Evolutionary conservation across 92 coral and sea anemone genomes (phyloP).

Genomic region (Metridium senile): DNA sequence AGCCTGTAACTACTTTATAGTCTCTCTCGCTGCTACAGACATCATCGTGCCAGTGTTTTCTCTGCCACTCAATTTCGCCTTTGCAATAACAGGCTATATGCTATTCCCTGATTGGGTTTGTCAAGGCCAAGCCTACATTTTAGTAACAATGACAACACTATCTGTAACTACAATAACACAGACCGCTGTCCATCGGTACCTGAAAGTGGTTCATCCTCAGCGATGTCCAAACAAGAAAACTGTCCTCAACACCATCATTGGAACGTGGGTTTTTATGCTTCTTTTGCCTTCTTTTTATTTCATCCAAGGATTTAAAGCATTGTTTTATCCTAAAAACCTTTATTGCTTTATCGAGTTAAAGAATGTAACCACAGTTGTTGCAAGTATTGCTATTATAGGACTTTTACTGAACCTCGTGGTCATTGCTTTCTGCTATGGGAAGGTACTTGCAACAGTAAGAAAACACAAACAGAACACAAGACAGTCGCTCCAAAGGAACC

Average conservation of each 20-base stretch:
- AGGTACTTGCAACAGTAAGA: conserved; percentile 45
- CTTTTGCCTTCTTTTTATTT: conserved; percentile 36
- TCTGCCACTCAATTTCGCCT: conserved; percentile 39
- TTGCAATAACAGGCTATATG: conserved; percentile 34
- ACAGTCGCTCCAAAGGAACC: background rate
- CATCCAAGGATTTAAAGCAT: conserved; percentile 15
- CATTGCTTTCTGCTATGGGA: conserved; percentile 43
- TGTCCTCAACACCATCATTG: conserved; percentile 21
- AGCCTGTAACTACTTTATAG: conserved; percentile 48
- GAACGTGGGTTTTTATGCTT: conserved; percentile 30
- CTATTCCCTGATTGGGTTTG: conserved; percentile 48
- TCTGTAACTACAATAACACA: conserved; percentile 47
- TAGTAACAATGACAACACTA: conserved; percentile 24
- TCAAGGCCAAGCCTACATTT: conserved; percentile 53
- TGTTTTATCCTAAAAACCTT: conserved; percentile 47
- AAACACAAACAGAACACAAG: conserved; percentile 34
- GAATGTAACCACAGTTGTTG: conserved; percentile 18
- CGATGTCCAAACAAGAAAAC: conserved; percentile 18
- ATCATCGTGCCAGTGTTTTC: conserved; percentile 32
- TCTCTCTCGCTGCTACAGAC: conserved; percentile 54
- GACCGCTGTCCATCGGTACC: conserved; percentile 45
- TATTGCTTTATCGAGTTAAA: conserved; percentile 50
- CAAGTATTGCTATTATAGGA: conserved; percentile 2
- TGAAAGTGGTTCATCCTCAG: conserved; percentile 39
- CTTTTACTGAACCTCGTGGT: conserved; percentile 28